Percentiles rank a stretch among this genome's conserved stretches.
phyloP scores from a whole-genome alignment of 2,888 invertebrate genomes.

The Ichneumoninae sp. region DNA sequence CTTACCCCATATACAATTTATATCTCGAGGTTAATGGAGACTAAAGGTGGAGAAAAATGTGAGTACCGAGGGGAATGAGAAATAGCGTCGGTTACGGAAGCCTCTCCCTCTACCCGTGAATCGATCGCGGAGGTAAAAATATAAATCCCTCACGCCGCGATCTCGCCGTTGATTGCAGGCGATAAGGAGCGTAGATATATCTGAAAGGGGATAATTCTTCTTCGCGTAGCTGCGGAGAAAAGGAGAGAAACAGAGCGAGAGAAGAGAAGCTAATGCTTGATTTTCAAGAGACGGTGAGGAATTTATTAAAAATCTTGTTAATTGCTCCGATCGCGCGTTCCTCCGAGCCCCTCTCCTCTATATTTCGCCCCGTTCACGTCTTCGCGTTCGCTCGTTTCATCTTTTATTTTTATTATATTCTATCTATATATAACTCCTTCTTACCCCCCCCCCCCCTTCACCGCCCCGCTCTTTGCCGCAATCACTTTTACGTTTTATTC shows the following conservation, averaged over 20 bases:
- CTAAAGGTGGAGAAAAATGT: neutral
- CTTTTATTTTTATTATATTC: conserved; percentile 21
- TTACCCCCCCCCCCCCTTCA: neutral
- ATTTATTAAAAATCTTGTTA: conserved; percentile 65
- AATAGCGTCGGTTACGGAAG: conserved; percentile 27
- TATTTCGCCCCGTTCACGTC: conserved; percentile 27
- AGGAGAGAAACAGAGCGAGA: neutral
- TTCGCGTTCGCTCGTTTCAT: conserved; percentile 14
- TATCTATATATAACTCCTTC: neutral
- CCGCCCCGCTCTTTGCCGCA: conserved; percentile 3
- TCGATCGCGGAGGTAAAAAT: conserved; percentile 50
- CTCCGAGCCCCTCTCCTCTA: neutral
- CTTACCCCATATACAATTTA: neutral
- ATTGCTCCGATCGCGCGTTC: conserved; percentile 63
- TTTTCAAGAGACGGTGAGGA: conserved; percentile 45
- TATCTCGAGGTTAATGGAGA: neutral
- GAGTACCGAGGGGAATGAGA: neutral
- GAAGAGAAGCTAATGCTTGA: conserved; percentile 39
- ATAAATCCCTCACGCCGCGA: conserved; percentile 49
- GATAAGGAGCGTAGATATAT: conserved; percentile 54
- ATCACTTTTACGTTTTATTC: conserved; percentile 6
- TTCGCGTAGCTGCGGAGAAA: conserved; percentile 17
- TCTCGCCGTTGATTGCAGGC: conserved; percentile 46
- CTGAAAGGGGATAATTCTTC: conserved; percentile 40
- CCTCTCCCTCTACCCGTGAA: neutral